phyloP scores from a whole-genome alignment of 1,140 invertebrate genomes.

The Radopholus similis region DNA sequence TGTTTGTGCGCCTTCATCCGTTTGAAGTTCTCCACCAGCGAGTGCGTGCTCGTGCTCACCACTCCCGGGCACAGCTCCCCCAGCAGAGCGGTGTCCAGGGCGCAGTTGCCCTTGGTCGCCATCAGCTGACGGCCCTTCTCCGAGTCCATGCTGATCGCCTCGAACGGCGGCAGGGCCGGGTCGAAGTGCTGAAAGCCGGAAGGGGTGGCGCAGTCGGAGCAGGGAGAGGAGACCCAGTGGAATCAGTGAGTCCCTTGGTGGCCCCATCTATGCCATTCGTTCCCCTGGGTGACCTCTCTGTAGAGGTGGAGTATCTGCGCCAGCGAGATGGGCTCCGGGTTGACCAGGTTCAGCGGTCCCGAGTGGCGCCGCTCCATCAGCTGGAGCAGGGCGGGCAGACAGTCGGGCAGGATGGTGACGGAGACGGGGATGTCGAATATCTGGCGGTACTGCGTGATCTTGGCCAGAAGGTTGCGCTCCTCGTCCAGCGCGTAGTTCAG shows the following conservation, averaged over 20 bases:
- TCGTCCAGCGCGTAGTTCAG: slow-evolving; percentile 53
- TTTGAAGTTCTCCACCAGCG: slow-evolving; percentile 33
- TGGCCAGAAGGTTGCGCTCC: slow-evolving; percentile 53
- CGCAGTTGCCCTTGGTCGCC: slow-evolving; percentile 57
- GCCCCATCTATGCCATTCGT: slow-evolving; percentile 19
- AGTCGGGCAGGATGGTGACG: slow-evolving; percentile 58
- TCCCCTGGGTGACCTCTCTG: slow-evolving; percentile 43
- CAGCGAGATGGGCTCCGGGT: slow-evolving; percentile 54
- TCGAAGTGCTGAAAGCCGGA: slow-evolving; percentile 40
- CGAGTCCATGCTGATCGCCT: slow-evolving; percentile 35
- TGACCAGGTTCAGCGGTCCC: slow-evolving; percentile 54
- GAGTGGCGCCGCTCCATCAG: slow-evolving; percentile 52
- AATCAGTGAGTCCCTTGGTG: too few species aligned
- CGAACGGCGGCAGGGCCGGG: slow-evolving; percentile 31
- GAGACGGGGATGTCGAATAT: slow-evolving; percentile 59
- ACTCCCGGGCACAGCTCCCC: slow-evolving; percentile 14
- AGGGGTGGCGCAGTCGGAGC: neutral
- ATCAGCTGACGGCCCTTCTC: slow-evolving; percentile 50
- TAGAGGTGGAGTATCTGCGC: slow-evolving; percentile 55
- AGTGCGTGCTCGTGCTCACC: slow-evolving; percentile 35
- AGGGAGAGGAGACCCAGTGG: neutral
- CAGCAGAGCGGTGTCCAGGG: slow-evolving; percentile 42
- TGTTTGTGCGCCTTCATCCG: neutral
- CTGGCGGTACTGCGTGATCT: slow-evolving; percentile 55
- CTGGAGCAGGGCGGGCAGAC: slow-evolving; percentile 49